Base-by-base conservation (phyloP, 2,888 invertebrate genomes). In the Parapristionchus giblindavisi region DNA sequence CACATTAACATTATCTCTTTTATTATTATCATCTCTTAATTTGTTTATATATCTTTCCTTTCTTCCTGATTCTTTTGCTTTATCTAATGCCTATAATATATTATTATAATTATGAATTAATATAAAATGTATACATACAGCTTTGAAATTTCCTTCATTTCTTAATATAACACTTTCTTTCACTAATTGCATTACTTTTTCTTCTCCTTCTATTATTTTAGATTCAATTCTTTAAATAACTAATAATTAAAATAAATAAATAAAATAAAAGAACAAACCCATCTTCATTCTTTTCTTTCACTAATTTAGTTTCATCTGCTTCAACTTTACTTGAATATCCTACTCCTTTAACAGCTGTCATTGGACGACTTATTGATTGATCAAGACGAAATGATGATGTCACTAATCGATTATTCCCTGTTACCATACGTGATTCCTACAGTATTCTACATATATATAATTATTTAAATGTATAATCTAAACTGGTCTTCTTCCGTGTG, bases 31-130 rank as follows among this genome's bases (percentile, higher is more conserved):
- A 89, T 97, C 97, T 82, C 96, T 93, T 89, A 95, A 92, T 75
- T 94, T 91, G 79, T 95, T 94, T 66, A 98, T 90, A 79, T 93
- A 93, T 75, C 95, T 91, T 89, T 99, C 98, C 87, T 96, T 92
- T 11, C 94, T 92, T 0, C 96, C 95, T 0, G 98, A 96, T 89
- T 99, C 98, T 89, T 97, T 96, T 0, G 98, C 98, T 88, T 96
- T 94, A 74, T 94, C 93, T 63, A 98, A 89, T 0, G 95, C 92
- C 89, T 90, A 76, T 32, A 79, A 58, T 17, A 36, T 34, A 43
- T 21, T 14, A 2, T 29, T 66, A 14, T 32, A 11, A 21, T 24
- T 27, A 3, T 14, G 14, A 11, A 8, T 5, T 27, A 11, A 2
- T n/a, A 51, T 11, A n/a, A 24, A 29, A 29, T 8, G 11, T 43